Percentiles rank a stretch among this genome's conserved stretches.
These are phyloP conservation scores for Drosophila sulfurigaster DNA, from an alignment of 1,140 invertebrate species.

Conservation along the genomic window DNA sequence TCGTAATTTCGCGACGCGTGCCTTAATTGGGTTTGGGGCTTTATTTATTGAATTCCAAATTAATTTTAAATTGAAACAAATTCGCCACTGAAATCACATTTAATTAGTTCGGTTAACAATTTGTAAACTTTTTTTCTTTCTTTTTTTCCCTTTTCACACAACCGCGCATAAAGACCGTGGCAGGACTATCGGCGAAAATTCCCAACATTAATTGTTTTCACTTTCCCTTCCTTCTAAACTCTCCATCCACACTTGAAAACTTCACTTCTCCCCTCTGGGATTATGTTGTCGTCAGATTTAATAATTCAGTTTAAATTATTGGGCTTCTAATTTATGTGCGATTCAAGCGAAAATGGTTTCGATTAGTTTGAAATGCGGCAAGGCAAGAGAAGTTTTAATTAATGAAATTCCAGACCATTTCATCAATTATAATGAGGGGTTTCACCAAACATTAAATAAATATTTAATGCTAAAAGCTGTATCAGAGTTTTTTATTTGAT, in stretches of 20 bases:
- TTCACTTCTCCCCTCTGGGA: slow-evolving; percentile 4
- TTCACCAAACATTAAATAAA: background rate
- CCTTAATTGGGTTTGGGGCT: slow-evolving; percentile 56
- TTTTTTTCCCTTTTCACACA: slow-evolving; percentile 2
- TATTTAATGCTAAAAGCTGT: background rate
- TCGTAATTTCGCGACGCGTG: slow-evolving; percentile 38
- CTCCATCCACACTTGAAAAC: background rate
- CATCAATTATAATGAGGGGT: slow-evolving; percentile 3
- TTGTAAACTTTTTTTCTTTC: slow-evolving; percentile 31
- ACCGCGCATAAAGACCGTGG: background rate
- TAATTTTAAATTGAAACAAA: slow-evolving; percentile 65
- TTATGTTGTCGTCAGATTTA: slow-evolving; percentile 36
- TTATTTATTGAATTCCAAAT: slow-evolving; percentile 64
- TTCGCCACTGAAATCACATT: slow-evolving; percentile 66
- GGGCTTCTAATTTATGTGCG: slow-evolving; percentile 18
- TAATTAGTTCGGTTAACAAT: slow-evolving; percentile 62
- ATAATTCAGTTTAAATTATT: slow-evolving; percentile 23
- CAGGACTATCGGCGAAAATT: slow-evolving; percentile 42
- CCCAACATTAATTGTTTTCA: slow-evolving; percentile 26
- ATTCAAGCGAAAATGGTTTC: background rate
- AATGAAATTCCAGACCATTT: slow-evolving; percentile 1
- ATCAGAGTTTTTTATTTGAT: background rate
- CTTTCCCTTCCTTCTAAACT: background rate
- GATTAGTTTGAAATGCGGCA: slow-evolving; percentile 18
- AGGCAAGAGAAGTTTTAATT: slow-evolving; percentile 22